Base-by-base conservation (phyloP, 2,888 invertebrate genomes). In the Drosophila mulleri region DNA sequence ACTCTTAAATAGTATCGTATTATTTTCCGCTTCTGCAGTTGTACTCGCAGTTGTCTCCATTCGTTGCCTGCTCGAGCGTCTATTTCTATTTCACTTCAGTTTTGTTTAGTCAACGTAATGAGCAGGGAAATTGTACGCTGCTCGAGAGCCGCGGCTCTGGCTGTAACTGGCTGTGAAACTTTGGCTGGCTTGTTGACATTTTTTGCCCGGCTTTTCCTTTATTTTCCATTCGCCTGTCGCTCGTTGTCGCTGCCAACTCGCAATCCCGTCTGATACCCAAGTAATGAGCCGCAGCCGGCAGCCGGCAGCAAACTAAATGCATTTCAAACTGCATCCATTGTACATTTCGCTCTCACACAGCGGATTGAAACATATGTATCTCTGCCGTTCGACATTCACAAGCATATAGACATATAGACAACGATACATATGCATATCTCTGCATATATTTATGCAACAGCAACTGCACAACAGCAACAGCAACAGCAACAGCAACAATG, bases 161-260 rank as follows among this genome's bases (percentile, higher is more conserved):
- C 75, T 72, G 78, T 67, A 67, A 80, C 80, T 83, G 81, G 75
- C 65, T 78, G 82, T 41, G 65, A 67, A 71, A 76, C 80, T 75
- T 80, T 75, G 66, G 66, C 63, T 74, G 50, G 48, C 72, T 72
- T 72, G 80, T 74, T 82, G 89, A 88, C 88, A 89, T 87, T 88
- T 88, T 79, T 53, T 65, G 71, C 57, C 53, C 23, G 20, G 69
- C 72, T 76, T 76, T 71, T 61, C 42, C 41, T 67, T 67, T 67
- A 48, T 63, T 79, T 64, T 56, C 68, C 66, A 58, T 76, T 61
- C 39, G 63, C 70, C 50, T 61, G 45, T 62, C 50, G 80, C 70
- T 71, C 59, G 66, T 69, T 64, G 86, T 74, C 52, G 52, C 53
- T 54, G 54, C 54, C 54, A 67, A 53, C 41, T 58, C 42, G 67